phyloP scores from a whole-genome alignment of 2,113 vertebrate species.

The Coptodon bakossiorum region DNA sequence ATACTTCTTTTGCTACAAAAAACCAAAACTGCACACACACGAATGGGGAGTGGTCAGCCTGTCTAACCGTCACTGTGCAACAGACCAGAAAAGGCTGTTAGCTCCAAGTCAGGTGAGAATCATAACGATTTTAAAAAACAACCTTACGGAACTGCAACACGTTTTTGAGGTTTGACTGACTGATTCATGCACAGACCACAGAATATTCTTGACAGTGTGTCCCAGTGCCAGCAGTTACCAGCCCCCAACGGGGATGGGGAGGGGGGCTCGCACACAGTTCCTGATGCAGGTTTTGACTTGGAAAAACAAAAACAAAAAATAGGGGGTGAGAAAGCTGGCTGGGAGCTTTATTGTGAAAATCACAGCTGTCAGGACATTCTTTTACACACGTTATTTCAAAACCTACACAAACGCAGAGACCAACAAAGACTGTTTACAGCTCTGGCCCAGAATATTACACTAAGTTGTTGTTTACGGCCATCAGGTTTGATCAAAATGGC shows the following conservation, averaged over 20 bases:
- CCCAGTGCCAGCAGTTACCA: background rate
- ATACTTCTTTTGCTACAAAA: background rate
- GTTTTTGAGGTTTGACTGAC: background rate
- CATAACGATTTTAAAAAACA: background rate
- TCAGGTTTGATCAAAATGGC: background rate
- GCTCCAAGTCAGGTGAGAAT: background rate
- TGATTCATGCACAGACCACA: background rate
- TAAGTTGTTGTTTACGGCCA: background rate
- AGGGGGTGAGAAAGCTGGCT: background rate
- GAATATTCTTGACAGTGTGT: background rate
- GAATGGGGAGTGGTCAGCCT: background rate
- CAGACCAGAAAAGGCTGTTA: background rate
- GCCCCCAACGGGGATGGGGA: background rate
- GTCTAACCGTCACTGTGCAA: background rate
- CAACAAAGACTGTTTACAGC: background rate
- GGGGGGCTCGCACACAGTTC: background rate
- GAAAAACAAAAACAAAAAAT: background rate
- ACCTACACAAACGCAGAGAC: background rate
- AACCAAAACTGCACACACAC: background rate
- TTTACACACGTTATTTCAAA: background rate
- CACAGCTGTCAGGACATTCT: conserved; percentile 42
- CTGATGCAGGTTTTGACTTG: conserved; percentile 6
- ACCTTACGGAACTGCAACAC: background rate
- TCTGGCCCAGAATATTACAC: background rate
- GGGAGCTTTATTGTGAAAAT: conserved; percentile 37